phyloP scores from a whole-genome alignment of 2,797 vertebrate genomes.

The Parotocinclus haroldoi region DNA sequence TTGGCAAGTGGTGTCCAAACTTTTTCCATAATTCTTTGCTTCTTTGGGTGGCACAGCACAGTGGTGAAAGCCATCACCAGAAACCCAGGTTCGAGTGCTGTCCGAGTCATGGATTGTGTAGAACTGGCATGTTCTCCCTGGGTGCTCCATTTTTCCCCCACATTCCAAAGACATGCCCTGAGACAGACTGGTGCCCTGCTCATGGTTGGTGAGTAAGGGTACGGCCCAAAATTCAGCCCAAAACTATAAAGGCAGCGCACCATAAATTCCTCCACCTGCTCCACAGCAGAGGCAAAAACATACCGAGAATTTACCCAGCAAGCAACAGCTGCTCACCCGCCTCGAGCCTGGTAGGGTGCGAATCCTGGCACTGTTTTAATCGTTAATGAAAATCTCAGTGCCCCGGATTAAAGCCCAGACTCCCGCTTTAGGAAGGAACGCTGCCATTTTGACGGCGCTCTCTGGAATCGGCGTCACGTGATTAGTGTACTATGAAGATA shows the following conservation, averaged over 20 bases:
- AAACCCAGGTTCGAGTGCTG: too few species aligned
- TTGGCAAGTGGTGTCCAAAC: too few species aligned
- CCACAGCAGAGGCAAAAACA: slow-evolving; percentile 35
- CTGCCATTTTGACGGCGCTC: slow-evolving; percentile 30
- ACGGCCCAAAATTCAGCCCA: slow-evolving; percentile 5
- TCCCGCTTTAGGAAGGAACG: slow-evolving; percentile 25
- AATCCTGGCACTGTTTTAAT: slow-evolving; percentile 74
- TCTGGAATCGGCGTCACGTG: slow-evolving; percentile 43
- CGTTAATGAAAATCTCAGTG: slow-evolving; percentile 73
- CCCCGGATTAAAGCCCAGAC: slow-evolving; percentile 72
- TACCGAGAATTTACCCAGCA: slow-evolving; percentile 60
- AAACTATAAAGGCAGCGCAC: slow-evolving; percentile 26
- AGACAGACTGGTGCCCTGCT: too few species aligned
- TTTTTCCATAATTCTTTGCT: too few species aligned
- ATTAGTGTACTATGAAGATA: slow-evolving; percentile 46
- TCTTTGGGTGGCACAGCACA: too few species aligned
- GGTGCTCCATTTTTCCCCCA: too few species aligned
- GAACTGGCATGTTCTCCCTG: too few species aligned
- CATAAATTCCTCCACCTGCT: slow-evolving; percentile 14
- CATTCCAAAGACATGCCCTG: too few species aligned
- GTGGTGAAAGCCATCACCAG: too few species aligned
- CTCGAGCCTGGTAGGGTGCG: slow-evolving; percentile 55
- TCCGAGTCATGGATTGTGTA: too few species aligned
- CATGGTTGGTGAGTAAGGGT: too few species aligned
- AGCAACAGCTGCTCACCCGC: slow-evolving; percentile 70